Evolutionary conservation across 2,797 vertebrate genomes (phyloP).

Genomic region (Melanotaenia maccullochi): DNA sequence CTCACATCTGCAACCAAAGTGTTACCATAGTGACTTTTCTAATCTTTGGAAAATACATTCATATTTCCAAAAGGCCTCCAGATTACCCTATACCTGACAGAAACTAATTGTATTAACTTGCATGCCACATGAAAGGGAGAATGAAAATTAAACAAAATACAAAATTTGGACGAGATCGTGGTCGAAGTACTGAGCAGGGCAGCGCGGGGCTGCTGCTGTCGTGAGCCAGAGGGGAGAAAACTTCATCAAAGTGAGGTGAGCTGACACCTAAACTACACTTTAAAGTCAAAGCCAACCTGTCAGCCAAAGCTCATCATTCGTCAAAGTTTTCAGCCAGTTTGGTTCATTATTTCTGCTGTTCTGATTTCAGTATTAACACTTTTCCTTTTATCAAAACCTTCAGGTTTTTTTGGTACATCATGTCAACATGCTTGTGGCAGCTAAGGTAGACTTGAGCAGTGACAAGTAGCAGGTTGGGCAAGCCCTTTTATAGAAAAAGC

Average conservation of each 20-base stretch:
- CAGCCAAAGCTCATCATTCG: background rate
- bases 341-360: background rate
- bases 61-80: background rate
- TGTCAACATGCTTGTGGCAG: background rate
- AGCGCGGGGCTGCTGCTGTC: background rate
- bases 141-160: slow-evolving; percentile 3
- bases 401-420: background rate
- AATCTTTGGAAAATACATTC: background rate
- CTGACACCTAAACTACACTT: slow-evolving; percentile 3
- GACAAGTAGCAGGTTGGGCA: background rate
- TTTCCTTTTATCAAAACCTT: background rate
- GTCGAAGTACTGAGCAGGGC: background rate
- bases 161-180: background rate
- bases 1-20: slow-evolving; percentile 14
- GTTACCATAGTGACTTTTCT: background rate
- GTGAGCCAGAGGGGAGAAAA: slow-evolving; percentile 8
- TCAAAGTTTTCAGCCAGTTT: background rate
- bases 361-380: background rate
- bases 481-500: background rate
- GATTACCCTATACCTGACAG: background rate
- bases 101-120: slow-evolving; percentile 6
- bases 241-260: background rate
- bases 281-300: slow-evolving; percentile 9
- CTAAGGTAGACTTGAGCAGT: background rate
- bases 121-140: background rate